A percentile compares a stretch with the other conserved stretches of the same genome.
Conservation (phyloP, 2,797 vertebrate species). For the Acanthurus tractus region DNA sequence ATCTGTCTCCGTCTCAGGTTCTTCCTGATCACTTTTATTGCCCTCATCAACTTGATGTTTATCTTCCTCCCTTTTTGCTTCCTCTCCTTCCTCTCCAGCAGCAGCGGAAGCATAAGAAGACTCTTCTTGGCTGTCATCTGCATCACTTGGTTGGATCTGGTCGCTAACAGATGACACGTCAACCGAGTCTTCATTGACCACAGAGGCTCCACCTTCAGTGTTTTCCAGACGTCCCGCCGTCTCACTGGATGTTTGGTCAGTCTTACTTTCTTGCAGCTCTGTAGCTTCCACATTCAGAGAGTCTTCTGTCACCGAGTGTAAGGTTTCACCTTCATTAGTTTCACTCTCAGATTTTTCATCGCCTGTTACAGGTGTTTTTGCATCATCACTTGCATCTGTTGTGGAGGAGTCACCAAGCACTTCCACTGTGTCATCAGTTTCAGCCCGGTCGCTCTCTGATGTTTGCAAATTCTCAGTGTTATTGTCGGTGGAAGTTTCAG, state of each 20-base stretch:
- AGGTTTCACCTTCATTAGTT: conserved; percentile 45
- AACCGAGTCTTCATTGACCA: conserved; percentile 68
- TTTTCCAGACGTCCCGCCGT: conserved; percentile 67
- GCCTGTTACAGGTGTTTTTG: conserved; percentile 27
- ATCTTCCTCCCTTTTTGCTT: conserved; percentile 31
- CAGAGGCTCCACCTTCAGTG: conserved; percentile 62
- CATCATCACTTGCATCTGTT: conserved; percentile 24
- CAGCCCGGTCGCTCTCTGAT: conserved; percentile 5
- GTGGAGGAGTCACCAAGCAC: conserved; percentile 25
- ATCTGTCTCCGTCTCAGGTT: conserved; percentile 22
- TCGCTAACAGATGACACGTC: conserved; percentile 71
- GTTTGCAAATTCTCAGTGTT: conserved; percentile 3
- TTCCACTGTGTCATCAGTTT: conserved; percentile 20
- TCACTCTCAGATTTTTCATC: conserved; percentile 52
- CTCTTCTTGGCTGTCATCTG: conserved; percentile 69
- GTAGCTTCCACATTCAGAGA: conserved; percentile 56
- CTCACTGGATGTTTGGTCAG: conserved; percentile 61
- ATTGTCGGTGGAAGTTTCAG: conserved; percentile 18
- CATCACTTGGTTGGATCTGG: conserved; percentile 43
- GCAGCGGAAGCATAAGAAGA: conserved; percentile 67
- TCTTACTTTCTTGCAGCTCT: conserved; percentile 39
- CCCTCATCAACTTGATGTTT: conserved; percentile 35
- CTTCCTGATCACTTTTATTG: conserved; percentile 24
- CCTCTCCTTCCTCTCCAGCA: conserved; percentile 20
- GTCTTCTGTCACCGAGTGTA: conserved; percentile 49